Evolutionary conservation across 1,140 invertebrate species (phyloP).

Genomic region (Trichonephila clavipes): DNA sequence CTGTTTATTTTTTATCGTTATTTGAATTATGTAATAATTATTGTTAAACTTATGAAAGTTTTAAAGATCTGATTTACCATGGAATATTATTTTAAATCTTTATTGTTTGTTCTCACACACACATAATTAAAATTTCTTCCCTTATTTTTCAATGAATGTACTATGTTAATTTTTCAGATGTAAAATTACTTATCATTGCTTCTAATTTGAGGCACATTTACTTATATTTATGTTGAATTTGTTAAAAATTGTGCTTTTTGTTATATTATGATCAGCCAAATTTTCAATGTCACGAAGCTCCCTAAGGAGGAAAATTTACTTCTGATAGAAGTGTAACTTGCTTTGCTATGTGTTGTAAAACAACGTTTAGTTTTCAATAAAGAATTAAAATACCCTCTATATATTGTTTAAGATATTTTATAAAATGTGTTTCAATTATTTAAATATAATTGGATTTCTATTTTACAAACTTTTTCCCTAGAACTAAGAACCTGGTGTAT

Average conservation of each 20-base stretch:
- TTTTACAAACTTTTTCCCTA: no score
- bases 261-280: neutral
- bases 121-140: neutral
- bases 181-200: no score
- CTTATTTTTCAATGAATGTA: no score
- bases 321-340: constrained; percentile 29
- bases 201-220: neutral
- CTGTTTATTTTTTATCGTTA: neutral
- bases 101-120: neutral
- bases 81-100: neutral
- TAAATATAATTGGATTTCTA: no score
- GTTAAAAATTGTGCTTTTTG: neutral
- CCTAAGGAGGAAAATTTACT: neutral
- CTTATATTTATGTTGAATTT: neutral
- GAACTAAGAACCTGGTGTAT: no score
- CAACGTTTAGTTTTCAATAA: constrained; percentile 8
- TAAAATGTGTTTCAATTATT: no score
- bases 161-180: no score
- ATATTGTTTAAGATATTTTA: no score
- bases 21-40: neutral
- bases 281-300: neutral
- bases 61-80: neutral
- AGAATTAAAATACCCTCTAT: neutral
- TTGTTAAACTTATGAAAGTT: neutral
- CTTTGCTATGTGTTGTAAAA: neutral